Conservation (phyloP, 1,140 invertebrate genomes). For the Cydia fagiglandana region DNA sequence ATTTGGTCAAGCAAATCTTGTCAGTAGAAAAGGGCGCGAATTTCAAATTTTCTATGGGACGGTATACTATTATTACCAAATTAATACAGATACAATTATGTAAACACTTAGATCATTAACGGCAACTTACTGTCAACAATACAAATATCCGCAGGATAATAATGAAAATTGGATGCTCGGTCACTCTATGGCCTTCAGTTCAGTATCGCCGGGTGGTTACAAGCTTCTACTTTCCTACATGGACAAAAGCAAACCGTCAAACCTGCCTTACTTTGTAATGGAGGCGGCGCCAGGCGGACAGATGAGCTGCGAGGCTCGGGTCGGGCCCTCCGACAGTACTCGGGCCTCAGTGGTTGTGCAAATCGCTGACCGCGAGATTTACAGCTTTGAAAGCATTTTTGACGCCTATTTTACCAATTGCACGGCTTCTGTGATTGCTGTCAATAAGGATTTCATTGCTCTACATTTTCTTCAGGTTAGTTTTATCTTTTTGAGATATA, state of each 20-base stretch:
- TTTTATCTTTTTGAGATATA: neutral
- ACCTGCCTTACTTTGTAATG: conserved; percentile 69
- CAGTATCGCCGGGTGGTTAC: conserved; percentile 70
- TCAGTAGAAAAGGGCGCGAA: too few relatives aligned
- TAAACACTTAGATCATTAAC: neutral
- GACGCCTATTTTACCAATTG: conserved; percentile 65
- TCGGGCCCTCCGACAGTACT: conserved; percentile 57
- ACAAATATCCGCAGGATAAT: conserved; percentile 41
- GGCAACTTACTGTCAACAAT: neutral
- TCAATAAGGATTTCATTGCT: conserved; percentile 70
- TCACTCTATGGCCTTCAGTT: conserved; percentile 67
- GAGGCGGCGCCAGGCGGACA: conserved; percentile 72
- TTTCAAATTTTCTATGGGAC: too few relatives aligned
- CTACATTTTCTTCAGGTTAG: conserved; percentile 68
- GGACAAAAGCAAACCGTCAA: conserved; percentile 54
- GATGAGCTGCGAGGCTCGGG: conserved; percentile 69
- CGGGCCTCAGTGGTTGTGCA: conserved; percentile 66
- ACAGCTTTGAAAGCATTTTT: conserved; percentile 70
- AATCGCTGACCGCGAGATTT: conserved; percentile 64
- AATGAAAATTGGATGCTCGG: conserved; percentile 67
- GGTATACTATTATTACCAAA: too few relatives aligned
- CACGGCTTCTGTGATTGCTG: conserved; percentile 67
- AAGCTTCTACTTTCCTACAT: conserved; percentile 66
- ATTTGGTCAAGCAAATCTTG: too few relatives aligned
- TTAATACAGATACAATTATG: too few relatives aligned